Evolutionary conservation across 2,113 vertebrate genomes (phyloP).

Genomic region (Diadophis punctatus): DNA sequence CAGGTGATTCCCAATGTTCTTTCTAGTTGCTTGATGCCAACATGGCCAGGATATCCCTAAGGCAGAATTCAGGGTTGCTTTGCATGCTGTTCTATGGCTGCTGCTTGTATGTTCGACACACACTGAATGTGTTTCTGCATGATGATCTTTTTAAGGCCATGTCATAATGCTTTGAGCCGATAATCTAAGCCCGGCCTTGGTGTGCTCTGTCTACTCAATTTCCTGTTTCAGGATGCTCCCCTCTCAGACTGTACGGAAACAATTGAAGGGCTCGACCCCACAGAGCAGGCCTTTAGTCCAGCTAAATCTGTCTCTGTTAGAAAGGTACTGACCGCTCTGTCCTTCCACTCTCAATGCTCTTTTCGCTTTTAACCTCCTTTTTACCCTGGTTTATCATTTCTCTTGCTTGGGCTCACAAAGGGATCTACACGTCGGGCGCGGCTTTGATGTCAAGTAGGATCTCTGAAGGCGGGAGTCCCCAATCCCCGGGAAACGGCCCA

Average conservation of each 20-base stretch:
- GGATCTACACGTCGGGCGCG: constrained; percentile 14
- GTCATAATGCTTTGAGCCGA: constrained; percentile 40
- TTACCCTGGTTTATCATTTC: constrained; percentile 48
- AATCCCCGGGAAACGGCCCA: no score
- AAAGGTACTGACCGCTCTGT: constrained; percentile 90
- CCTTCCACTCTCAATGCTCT: constrained; percentile 56
- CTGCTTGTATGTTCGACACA: constrained; percentile 24
- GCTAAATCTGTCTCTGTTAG: constrained; percentile 91
- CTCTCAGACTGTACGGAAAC: constrained; percentile 99
- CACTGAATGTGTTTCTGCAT: constrained; percentile 70
- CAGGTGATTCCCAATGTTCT: constrained; percentile 16
- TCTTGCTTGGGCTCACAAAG: constrained; percentile 23
- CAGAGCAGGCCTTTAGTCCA: constrained; percentile 95
- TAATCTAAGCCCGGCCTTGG: constrained; percentile 66
- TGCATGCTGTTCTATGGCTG: constrained; percentile 67
- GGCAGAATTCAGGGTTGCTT: constrained; percentile 25
- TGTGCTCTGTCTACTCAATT: constrained; percentile 86
- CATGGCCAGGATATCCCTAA: constrained; percentile 9
- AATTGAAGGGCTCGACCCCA: constrained; percentile 96
- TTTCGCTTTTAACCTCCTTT: constrained; percentile 41
- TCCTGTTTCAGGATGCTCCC: constrained; percentile 97
- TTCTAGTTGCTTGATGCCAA: constrained; percentile 35
- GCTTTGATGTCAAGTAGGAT: background rate
- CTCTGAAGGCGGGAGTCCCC: no score
- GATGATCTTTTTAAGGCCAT: constrained; percentile 42